Evolutionary conservation across 2,113 vertebrate genomes (phyloP), one percentile per base, ranked within the genome.

Genomic region (Gobio gobio): DNA sequence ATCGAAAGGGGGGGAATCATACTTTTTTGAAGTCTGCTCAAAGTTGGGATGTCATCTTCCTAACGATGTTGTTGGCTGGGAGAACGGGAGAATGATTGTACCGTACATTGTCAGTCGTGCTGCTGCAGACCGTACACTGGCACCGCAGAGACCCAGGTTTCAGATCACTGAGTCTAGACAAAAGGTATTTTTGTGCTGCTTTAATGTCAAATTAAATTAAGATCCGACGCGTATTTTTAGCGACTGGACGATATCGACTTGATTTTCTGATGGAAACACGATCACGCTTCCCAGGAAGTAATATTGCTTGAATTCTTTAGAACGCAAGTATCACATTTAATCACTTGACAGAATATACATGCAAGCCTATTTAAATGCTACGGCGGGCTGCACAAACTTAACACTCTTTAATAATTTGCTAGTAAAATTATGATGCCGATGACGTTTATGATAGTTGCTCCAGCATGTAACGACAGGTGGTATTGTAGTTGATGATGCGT

Each of bases 91-190:
- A 87, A 87, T 89, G 91, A 85, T 86, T 91, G 88, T 84, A 78
- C 86, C 73, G 87, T 85, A 72, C 85, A 43, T 29, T 89, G 89
- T 74, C 85, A 22, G 87, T 88, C 89, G 89, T 85, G 90, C 86
- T 90, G 83, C 90, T 91, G 91, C 93, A 88, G 93, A 92, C 88
- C 89, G 85, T 84, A 85, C 85, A 88, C 89, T 93, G 93, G 89
- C 90, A 90, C 92, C 87, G 93, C 94, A 91, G 91, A 91, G 79
- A 87, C 90, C 81, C 88, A 83, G 95, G 92, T 94, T 92, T 93
- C 92, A 94, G 95, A 92, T 93, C 94, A 92, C 89, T 91, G 94
- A 92, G 93, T 94, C 93, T 92, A 95, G 93, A 95, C 95, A 96
- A 95, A 96, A 96, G 94, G 91, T 91, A 89, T 91, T 90, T 90